phyloP scores from a whole-genome alignment of 1,140 invertebrate species.

The Philopotamus ludificatus region DNA sequence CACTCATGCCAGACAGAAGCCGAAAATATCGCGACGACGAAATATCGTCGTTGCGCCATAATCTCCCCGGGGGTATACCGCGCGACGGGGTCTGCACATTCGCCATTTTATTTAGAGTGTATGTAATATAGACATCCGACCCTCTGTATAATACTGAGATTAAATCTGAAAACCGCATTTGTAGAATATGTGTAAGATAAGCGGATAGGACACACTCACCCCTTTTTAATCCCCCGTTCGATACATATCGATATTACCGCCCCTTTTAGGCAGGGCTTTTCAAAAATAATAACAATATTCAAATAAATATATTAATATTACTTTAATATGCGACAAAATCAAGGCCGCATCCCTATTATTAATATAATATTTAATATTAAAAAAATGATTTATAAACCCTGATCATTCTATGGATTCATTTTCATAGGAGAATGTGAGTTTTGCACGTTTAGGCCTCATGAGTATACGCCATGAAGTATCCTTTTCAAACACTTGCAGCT shows the following conservation, averaged over 20 bases:
- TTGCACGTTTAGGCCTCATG: not conserved
- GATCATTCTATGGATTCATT: too few species aligned
- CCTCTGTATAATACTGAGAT: not conserved
- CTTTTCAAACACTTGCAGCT: not conserved
- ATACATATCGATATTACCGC: slow-evolving; percentile 3
- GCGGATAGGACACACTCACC: not conserved
- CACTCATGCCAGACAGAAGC: not conserved
- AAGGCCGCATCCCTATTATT: too few species aligned
- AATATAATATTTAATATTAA: too few species aligned
- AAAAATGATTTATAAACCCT: not conserved
- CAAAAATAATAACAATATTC: too few species aligned
- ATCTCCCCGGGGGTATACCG: not conserved
- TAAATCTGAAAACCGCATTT: not conserved
- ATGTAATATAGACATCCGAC: not conserved
- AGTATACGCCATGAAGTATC: not conserved
- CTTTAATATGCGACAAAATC: too few species aligned
- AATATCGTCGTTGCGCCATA: not conserved
- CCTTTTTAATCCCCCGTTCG: not conserved
- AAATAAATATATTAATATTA: too few species aligned
- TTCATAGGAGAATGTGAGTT: not conserved
- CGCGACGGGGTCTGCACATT: too few species aligned
- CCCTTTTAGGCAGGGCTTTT: too few species aligned
- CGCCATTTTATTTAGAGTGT: not conserved
- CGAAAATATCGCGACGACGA: not conserved
- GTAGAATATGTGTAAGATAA: not conserved